phyloP scores from a whole-genome alignment of 2,797 vertebrate species.

The Iguana delicatissima region DNA sequence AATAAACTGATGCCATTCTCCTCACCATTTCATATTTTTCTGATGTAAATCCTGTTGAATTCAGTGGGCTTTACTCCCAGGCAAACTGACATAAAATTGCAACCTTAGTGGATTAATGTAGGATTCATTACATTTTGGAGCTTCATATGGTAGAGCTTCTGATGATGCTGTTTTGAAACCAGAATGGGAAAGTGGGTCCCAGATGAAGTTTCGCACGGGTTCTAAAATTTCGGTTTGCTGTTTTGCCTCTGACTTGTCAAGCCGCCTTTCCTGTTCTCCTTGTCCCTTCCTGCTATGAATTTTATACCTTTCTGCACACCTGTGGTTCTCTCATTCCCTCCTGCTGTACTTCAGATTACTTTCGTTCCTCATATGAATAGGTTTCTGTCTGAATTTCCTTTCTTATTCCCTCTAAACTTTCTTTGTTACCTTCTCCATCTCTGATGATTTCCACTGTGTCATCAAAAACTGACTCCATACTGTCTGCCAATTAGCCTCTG shows the following conservation, averaged over 20 bases:
- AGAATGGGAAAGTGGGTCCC: neutral
- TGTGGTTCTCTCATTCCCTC: conserved; percentile 30
- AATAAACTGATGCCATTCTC: neutral
- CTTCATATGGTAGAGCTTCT: neutral
- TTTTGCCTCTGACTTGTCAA: neutral
- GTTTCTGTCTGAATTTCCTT: conserved; percentile 50
- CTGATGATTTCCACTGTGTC: conserved; percentile 78
- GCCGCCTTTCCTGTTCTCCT: neutral
- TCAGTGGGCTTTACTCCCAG: neutral
- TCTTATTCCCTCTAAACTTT: conserved; percentile 78
- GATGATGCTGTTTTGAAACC: neutral
- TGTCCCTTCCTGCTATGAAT: conserved; percentile 8
- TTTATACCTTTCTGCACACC: conserved; percentile 24
- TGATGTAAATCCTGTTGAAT: neutral
- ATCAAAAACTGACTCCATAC: conserved; percentile 75
- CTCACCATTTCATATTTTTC: neutral
- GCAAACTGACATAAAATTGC: neutral
- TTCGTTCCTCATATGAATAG: conserved; percentile 30
- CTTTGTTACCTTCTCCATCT: conserved; percentile 78
- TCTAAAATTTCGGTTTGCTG: neutral
- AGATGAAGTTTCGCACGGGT: neutral
- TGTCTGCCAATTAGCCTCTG: conserved; percentile 80
- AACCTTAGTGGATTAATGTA: neutral
- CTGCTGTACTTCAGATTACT: conserved; percentile 30
- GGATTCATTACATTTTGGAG: neutral